Conservation (phyloP, 2,113 vertebrate genomes). For the Grantiella picta region DNA sequence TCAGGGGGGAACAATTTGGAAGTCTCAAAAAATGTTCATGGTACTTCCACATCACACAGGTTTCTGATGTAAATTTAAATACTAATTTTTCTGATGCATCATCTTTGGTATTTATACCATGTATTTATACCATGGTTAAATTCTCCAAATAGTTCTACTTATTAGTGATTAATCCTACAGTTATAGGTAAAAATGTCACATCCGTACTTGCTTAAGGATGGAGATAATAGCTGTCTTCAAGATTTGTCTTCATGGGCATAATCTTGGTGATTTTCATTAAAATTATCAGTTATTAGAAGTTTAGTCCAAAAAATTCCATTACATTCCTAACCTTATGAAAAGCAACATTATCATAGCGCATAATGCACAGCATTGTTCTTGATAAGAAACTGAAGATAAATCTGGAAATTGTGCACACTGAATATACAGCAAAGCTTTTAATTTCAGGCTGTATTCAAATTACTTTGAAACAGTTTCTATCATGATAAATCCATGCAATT, state of each 20-base stretch:
- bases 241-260: background rate
- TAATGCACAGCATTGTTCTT: background rate
- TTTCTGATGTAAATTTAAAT: background rate
- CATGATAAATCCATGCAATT: slow-evolving; percentile 61
- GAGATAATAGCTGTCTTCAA: background rate
- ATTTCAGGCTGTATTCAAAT: slow-evolving; percentile 39
- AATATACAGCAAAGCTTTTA: slow-evolving; percentile 24
- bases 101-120: background rate
- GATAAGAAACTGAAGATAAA: slow-evolving; percentile 61
- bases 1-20: background rate
- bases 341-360: slow-evolving; percentile 41
- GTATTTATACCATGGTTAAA: background rate
- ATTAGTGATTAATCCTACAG: background rate
- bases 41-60: background rate
- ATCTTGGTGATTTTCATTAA: slow-evolving; percentile 39
- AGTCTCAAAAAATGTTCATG: background rate
- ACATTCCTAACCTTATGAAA: slow-evolving; percentile 37
- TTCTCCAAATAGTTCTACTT: background rate
- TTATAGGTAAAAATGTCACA: background rate
- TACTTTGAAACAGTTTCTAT: slow-evolving; percentile 35
- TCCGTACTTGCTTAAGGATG: background rate
- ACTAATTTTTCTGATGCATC: background rate
- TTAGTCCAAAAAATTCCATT: slow-evolving; percentile 44
- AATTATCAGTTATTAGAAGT: slow-evolving; percentile 54
- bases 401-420: slow-evolving; percentile 20